Evolutionary conservation across 2,888 invertebrate genomes (phyloP), one percentile per base, ranked within the genome.

Genomic region (Cephus spinipes): DNA sequence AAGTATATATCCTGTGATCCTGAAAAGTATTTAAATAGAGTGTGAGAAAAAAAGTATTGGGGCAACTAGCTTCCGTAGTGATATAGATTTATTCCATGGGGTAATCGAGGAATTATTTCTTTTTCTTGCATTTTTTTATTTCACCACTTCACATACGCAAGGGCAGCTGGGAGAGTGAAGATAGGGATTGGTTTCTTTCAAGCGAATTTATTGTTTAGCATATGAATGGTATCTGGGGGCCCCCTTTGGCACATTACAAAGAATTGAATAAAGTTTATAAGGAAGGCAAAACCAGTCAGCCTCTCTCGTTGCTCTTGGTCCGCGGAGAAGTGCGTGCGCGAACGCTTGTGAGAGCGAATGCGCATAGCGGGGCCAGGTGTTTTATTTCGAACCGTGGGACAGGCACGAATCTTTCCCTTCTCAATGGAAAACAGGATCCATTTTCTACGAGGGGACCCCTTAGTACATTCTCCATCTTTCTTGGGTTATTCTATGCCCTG

Each of bases 231-330:
- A 73, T 71, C 82, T 77, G 82, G 83, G 83, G 85, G 83, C 86
- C 87, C 88, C 89, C 87, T 89, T 88, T 88, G 88, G 86, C 85
- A 84, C 87, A 87, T 89, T 88, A 88, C 86, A 87, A 88, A 90
- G 89, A 89, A 89, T 88, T 88, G 90, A 89, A 90, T 90, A 89
- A 90, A 90, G 87, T 90, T 90, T 89, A 89, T 90, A 89, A 89
- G 88, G 88, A 88, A 87, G 81, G 79, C 74, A 79, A 79, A 76
- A 79, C 81, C 84, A 88, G 88, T 88, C 85, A 81, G 55, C 55
- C 55, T 55, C 55, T 55, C 55, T 55, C 55, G 55, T 55, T 55
- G 23, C 55, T 55, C 55, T 55, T 55, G 55, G 55, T 23, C 55
- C 55, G 55, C 55, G 23, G 23, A 55, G 73, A 40, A 69, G 81